A percentile compares a stretch with the other conserved stretches of the same genome.
phyloP scores from a whole-genome alignment of 2,113 vertebrate species.

The Apistogramma diplotaenia region DNA sequence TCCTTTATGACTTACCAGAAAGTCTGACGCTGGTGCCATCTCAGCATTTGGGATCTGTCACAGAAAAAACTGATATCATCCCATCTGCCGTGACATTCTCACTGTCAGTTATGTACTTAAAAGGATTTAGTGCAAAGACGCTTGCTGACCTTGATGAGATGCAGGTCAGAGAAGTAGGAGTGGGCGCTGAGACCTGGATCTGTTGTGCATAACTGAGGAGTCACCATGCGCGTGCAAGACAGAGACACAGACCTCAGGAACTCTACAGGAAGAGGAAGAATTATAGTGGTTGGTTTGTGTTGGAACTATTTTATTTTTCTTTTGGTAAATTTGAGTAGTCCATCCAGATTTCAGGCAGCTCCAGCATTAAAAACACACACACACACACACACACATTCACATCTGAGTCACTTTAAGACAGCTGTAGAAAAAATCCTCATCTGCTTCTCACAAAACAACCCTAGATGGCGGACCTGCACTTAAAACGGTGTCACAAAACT shows the following conservation, averaged over 20 bases:
- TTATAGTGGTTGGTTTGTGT: too few species aligned
- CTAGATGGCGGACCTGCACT: background rate
- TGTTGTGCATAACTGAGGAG: slow-evolving; percentile 58
- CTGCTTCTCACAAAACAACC: background rate
- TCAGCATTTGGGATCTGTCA: slow-evolving; percentile 65
- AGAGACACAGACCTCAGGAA: slow-evolving; percentile 72
- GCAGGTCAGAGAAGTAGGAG: slow-evolving; percentile 67
- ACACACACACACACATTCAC: background rate
- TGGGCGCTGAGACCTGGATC: slow-evolving; percentile 62
- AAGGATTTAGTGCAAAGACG: background rate
- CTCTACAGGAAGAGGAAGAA: slow-evolving; percentile 46
- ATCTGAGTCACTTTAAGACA: background rate
- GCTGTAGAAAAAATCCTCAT: background rate
- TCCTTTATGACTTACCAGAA: slow-evolving; percentile 56
- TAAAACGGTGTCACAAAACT: background rate
- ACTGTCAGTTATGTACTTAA: background rate
- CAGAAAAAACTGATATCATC: background rate
- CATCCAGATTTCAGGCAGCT: too few species aligned
- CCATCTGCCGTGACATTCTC: background rate
- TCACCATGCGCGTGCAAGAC: slow-evolving; percentile 69
- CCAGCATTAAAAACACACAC: too few species aligned
- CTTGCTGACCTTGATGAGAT: slow-evolving; percentile 65
- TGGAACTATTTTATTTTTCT: too few species aligned
- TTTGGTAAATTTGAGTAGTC: too few species aligned
- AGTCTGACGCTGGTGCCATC: slow-evolving; percentile 26